A percentile compares a stretch with the other conserved stretches of the same genome.
phyloP scores from a whole-genome alignment of 2,888 invertebrate genomes.

The Crocallis elinguaria region DNA sequence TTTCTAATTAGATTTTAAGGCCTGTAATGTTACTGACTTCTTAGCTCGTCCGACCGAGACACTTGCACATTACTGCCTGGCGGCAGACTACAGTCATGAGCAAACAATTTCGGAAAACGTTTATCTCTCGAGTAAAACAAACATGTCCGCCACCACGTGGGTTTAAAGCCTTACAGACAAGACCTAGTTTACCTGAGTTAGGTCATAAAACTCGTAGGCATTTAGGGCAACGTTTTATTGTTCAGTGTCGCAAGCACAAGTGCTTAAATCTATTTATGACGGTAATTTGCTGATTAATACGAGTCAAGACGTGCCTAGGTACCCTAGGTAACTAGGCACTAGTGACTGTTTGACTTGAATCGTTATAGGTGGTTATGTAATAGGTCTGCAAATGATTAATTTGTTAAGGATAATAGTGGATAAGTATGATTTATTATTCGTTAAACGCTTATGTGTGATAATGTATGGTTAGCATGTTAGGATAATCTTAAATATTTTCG shows the following conservation, averaged over 20 bases:
- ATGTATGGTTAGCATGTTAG: too few relatives aligned
- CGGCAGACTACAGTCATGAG: too few relatives aligned
- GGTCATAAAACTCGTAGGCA: constrained; percentile 62
- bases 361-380: not conserved
- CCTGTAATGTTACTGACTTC: too few relatives aligned
- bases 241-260: constrained; percentile 50
- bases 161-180: not conserved
- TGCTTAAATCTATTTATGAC: constrained; percentile 51
- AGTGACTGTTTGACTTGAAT: not conserved
- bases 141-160: not conserved
- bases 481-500: too few relatives aligned
- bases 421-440: too few relatives aligned
- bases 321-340: not conserved
- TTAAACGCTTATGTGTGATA: too few relatives aligned
- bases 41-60: too few relatives aligned
- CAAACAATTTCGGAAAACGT: too few relatives aligned
- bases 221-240: constrained; percentile 67
- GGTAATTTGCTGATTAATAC: constrained; percentile 49
- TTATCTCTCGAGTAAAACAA: not conserved
- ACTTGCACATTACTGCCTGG: too few relatives aligned
- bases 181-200: constrained; percentile 46
- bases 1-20: too few relatives aligned
- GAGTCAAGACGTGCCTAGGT: constrained; percentile 24
- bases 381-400: too few relatives aligned
- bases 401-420: too few relatives aligned